Evolutionary conservation across 2,888 invertebrate genomes (phyloP).

Genomic region (Drosophila fungiperda): DNA sequence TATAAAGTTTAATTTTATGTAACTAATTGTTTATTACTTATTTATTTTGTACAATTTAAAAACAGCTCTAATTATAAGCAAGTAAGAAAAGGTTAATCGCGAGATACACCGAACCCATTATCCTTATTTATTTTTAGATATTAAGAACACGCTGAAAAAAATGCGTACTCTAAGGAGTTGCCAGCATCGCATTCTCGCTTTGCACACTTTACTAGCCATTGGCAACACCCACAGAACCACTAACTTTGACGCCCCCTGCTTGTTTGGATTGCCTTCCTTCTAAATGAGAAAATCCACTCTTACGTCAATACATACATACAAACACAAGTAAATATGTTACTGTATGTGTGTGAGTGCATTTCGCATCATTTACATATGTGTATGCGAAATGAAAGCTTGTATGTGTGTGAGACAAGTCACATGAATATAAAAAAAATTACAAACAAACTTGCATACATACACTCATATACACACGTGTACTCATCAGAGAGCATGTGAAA

Average conservation of each 20-base stretch:
- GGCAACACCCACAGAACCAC: constrained; percentile 13
- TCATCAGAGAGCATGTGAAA: constrained; percentile 6
- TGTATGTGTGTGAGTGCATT: not conserved
- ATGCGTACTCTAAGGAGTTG: not conserved
- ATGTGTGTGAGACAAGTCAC: constrained; percentile 12
- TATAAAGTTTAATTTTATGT: not conserved
- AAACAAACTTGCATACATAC: not conserved
- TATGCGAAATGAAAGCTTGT: constrained; percentile 2
- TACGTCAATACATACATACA: not conserved
- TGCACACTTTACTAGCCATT: not conserved
- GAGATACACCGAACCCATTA: not conserved
- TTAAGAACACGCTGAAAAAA: not conserved
- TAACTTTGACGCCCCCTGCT: constrained; percentile 1
- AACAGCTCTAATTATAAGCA: not conserved
- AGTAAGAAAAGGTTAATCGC: not conserved
- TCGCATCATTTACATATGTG: not conserved
- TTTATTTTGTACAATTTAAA: not conserved
- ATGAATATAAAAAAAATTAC: constrained; percentile 17
- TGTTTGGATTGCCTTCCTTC: constrained; percentile 16
- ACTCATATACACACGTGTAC: not conserved
- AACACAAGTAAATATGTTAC: not conserved
- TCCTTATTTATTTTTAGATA: not conserved
- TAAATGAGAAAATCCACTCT: constrained; percentile 55
- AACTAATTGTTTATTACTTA: too few species aligned
- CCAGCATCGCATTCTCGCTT: not conserved